Percentiles rank a stretch among this genome's conserved stretches.
These are phyloP conservation scores for Montipora capricornis DNA, from an alignment of 64 coral and sea anemone genomes.

Conservation along the genomic window DNA sequence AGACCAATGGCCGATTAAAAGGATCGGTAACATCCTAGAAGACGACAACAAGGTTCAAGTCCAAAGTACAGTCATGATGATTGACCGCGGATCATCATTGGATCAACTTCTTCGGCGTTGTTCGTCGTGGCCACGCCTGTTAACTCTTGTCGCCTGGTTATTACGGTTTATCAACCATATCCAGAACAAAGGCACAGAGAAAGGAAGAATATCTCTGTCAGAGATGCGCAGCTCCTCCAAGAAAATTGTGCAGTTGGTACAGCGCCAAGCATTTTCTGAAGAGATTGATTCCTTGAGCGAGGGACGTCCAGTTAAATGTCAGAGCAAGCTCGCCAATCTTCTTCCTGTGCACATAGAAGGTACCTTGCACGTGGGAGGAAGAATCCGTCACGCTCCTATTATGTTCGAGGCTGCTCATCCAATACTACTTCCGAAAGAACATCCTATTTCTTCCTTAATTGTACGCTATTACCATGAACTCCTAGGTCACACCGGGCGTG, in stretches of 20 bases:
- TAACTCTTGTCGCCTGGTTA: background rate
- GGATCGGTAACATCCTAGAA: too few relatives aligned
- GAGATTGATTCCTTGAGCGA: background rate
- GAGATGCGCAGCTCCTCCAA: background rate
- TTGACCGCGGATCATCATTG: too few relatives aligned
- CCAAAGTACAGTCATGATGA: too few relatives aligned
- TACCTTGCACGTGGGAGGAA: too few relatives aligned
- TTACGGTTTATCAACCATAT: background rate
- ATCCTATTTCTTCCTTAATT: constrained; percentile 10
- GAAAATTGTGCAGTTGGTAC: constrained; percentile 11
- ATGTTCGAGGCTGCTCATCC: background rate
- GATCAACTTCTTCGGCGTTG: too few relatives aligned
- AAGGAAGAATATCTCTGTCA: background rate
- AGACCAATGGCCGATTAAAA: too few relatives aligned
- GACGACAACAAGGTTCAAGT: too few relatives aligned
- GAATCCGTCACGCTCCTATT: background rate
- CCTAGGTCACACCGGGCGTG: constrained; percentile 29
- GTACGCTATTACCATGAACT: constrained; percentile 20
- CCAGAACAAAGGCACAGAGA: background rate
- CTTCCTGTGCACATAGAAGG: too few relatives aligned
- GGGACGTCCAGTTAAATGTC: background rate
- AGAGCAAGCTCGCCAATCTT: too few relatives aligned
- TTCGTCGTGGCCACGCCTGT: background rate
- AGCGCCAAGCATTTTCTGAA: background rate
- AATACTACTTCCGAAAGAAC: background rate